Percentiles rank a stretch among this genome's conserved stretches.
Evolutionary conservation across 2,797 vertebrate genomes (phyloP).

Genomic region (Phrynocephalus forsythii): DNA sequence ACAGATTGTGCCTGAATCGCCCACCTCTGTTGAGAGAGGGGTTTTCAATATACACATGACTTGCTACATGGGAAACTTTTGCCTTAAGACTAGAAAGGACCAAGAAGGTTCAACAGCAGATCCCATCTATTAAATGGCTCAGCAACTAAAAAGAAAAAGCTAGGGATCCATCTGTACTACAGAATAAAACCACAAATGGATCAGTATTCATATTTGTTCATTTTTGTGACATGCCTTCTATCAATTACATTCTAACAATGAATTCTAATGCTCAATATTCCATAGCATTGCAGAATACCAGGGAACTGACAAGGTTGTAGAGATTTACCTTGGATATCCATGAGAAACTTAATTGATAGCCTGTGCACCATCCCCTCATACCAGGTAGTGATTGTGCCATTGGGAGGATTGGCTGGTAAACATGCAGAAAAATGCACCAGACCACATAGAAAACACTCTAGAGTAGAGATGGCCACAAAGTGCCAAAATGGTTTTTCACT

Average conservation of each 20-base stretch:
- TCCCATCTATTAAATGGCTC: not conserved
- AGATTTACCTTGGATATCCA: not conserved
- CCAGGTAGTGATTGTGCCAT: no score
- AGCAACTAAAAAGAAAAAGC: not conserved
- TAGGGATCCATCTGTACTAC: not conserved
- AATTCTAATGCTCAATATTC: not conserved
- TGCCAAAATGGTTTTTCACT: no score
- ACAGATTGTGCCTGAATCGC: no score
- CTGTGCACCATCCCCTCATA: not conserved
- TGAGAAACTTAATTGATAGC: not conserved
- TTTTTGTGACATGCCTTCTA: not conserved
- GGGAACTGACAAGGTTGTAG: not conserved
- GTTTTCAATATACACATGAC: no score
- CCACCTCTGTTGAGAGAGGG: no score
- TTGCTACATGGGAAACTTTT: constrained; percentile 9
- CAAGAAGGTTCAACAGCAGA: constrained; percentile 18
- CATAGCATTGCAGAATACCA: not conserved
- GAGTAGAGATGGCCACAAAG: no score
- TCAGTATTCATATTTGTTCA: not conserved
- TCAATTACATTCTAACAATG: not conserved
- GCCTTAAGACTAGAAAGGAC: constrained; percentile 48
- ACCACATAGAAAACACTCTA: not conserved
- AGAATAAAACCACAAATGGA: not conserved
- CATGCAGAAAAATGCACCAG: not conserved
- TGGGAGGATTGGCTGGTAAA: not conserved